Evolutionary conservation across 2,113 vertebrate species (phyloP).

Genomic region (Macaca fascicularis): DNA sequence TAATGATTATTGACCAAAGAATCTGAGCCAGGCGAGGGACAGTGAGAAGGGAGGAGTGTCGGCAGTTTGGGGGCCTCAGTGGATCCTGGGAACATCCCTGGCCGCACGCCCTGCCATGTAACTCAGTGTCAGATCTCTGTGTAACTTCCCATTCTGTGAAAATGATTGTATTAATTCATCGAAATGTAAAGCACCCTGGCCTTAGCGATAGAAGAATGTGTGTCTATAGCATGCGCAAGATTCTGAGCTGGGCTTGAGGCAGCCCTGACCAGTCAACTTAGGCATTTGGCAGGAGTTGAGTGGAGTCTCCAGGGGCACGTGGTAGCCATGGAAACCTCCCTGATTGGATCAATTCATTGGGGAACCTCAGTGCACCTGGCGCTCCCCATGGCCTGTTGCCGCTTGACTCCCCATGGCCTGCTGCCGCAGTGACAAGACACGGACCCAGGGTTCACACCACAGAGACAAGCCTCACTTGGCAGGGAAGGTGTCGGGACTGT

Average conservation of each 20-base stretch:
- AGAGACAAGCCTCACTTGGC: not conserved
- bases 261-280: rapidly evolving
- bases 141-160: not conserved
- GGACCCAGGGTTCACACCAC: not conserved
- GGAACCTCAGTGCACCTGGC: not conserved
- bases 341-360: rapidly evolving
- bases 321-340: not conserved
- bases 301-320: rapidly evolving
- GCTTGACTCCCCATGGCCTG: not conserved
- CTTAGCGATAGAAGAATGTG: not conserved
- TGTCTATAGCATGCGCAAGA: rapidly evolving
- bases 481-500: not conserved
- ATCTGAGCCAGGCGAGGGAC: not conserved
- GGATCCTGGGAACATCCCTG: not conserved
- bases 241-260: not conserved
- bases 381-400: not conserved
- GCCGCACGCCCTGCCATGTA: not conserved
- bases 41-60: not conserved
- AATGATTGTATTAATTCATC: not conserved
- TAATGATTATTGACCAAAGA: no score
- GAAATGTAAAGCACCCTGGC: not conserved
- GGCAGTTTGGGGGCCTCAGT: rapidly evolving
- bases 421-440: not conserved
- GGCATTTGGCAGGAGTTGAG: not conserved
- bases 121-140: not conserved